A percentile compares a stretch with the other conserved stretches of the same genome.
phyloP scores from a whole-genome alignment of 2,888 invertebrate genomes.

The Drosophila colorata region DNA sequence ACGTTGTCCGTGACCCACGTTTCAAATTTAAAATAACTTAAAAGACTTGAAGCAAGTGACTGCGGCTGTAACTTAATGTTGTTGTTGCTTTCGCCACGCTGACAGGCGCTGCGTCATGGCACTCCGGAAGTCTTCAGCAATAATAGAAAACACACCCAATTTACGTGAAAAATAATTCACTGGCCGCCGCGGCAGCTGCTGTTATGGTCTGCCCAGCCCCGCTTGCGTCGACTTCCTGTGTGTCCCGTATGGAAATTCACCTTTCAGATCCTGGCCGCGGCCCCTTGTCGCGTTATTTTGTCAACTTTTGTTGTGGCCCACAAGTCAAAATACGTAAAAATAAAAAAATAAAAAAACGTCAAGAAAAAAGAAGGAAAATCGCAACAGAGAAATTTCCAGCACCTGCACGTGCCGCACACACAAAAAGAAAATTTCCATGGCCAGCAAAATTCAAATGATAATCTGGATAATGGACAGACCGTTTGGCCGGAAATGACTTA shows the following conservation, averaged over 20 bases:
- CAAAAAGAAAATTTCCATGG: conserved; percentile 43
- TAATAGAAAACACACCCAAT: conserved; percentile 80
- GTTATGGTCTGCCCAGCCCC: conserved; percentile 6
- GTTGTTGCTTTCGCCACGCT: conserved; percentile 25
- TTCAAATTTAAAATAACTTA: conserved; percentile 75
- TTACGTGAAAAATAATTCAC: conserved; percentile 72
- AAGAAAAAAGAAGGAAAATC: neutral
- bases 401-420: conserved; percentile 49
- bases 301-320: conserved; percentile 67
- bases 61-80: conserved; percentile 23
- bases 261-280: conserved; percentile 43
- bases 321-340: conserved; percentile 56
- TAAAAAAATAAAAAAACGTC: conserved; percentile 8
- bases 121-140: conserved; percentile 78
- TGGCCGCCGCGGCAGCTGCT: conserved; percentile 63
- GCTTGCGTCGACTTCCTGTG: conserved; percentile 31
- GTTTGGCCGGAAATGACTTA: conserved; percentile 77
- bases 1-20: conserved; percentile 51
- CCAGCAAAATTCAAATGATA: conserved; percentile 72
- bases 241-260: conserved; percentile 52
- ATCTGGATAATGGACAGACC: conserved; percentile 72
- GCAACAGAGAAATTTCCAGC: conserved; percentile 22
- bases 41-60: conserved; percentile 70
- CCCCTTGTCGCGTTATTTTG: conserved; percentile 54
- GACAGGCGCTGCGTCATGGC: conserved; percentile 69